Percentiles rank a stretch among this genome's conserved stretches.
phyloP scores from a whole-genome alignment of 2,888 invertebrate species.

The Agrilus biguttatus region DNA sequence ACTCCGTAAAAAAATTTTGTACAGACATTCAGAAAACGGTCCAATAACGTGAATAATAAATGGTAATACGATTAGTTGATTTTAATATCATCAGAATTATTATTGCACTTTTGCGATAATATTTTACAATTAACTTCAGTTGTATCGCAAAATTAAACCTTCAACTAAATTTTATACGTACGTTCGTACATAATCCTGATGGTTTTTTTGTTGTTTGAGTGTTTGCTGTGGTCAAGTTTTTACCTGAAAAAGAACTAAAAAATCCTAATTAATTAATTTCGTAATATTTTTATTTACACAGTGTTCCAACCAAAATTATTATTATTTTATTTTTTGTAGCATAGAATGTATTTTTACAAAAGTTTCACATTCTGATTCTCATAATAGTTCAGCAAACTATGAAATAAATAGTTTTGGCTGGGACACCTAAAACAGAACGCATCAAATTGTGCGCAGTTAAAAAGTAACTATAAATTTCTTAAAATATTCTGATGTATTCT shows the following conservation, averaged over 20 bases:
- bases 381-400: no score
- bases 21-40: slow-evolving; percentile 1
- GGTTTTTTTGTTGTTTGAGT: no score
- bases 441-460: no score
- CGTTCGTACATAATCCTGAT: slow-evolving; percentile 19
- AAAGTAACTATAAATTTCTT: no score
- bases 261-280: neutral
- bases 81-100: neutral
- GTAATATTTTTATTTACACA: no score
- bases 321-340: no score
- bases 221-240: neutral
- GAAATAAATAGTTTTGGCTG: no score
- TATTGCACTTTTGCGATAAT: slow-evolving; percentile 28
- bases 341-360: no score
- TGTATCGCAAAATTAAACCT: neutral
- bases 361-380: no score
- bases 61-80: neutral
- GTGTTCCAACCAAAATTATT: no score
- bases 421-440: no score
- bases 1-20: neutral
- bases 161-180: slow-evolving; percentile 14
- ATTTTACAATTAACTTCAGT: slow-evolving; percentile 21
- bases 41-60: neutral
- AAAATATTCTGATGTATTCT: no score
- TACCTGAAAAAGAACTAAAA: slow-evolving; percentile 8